Percentiles rank a stretch among this genome's conserved stretches.
Evolutionary conservation across 2,888 invertebrate species (phyloP).

Genomic region (Junonia oenone): DNA sequence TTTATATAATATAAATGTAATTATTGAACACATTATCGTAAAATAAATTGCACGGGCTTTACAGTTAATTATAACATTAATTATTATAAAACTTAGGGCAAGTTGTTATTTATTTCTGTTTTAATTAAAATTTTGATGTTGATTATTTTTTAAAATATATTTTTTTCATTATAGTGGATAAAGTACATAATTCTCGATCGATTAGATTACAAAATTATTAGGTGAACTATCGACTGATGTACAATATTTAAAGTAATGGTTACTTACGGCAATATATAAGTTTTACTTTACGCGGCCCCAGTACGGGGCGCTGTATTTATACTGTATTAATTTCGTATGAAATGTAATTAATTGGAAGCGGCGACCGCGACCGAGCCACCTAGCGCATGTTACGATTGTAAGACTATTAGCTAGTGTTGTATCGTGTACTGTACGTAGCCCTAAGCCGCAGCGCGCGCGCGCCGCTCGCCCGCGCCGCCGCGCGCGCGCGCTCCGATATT

Average conservation of each 20-base stretch:
- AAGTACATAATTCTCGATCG: constrained; percentile 76
- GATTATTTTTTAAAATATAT: constrained; percentile 74
- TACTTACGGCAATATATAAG: constrained; percentile 77
- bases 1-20: constrained; percentile 71
- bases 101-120: constrained; percentile 83
- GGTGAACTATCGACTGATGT: constrained; percentile 78
- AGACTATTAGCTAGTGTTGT: constrained; percentile 78
- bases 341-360: constrained; percentile 73
- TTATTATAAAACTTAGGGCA: constrained; percentile 77
- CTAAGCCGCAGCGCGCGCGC: constrained; percentile 41
- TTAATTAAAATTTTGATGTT: constrained; percentile 74
- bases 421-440: constrained; percentile 59
- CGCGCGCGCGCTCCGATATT: constrained; percentile 49
- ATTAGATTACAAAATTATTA: constrained; percentile 73
- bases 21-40: constrained; percentile 70
- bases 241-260: constrained; percentile 76
- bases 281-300: constrained; percentile 59
- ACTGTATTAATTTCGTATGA: constrained; percentile 73
- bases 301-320: constrained; percentile 59
- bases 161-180: constrained; percentile 69
- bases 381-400: constrained; percentile 72
- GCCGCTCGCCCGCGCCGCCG: constrained; percentile 34
- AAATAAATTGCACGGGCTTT: constrained; percentile 77
- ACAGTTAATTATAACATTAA: constrained; percentile 78
- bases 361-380: constrained; percentile 64